Percentiles rank a stretch among this genome's conserved stretches.
phyloP scores from a whole-genome alignment of 2,797 vertebrate genomes.

The Rousettus madagascariensis region DNA sequence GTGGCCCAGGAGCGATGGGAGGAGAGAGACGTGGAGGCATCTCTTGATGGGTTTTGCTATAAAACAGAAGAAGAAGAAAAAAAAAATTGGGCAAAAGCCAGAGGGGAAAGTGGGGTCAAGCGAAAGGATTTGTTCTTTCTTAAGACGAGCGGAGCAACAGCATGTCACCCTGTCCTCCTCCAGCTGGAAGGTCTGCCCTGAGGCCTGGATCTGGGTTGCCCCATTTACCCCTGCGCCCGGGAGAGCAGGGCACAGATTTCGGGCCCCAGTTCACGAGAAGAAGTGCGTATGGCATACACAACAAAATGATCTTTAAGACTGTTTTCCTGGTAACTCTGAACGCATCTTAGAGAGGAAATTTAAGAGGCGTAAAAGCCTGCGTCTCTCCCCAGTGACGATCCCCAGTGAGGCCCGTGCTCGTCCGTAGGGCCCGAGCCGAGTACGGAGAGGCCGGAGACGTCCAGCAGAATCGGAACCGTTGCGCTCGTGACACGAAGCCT shows the following conservation, averaged over 20 bases:
- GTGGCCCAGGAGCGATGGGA: too few species aligned
- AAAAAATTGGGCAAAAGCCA: too few species aligned
- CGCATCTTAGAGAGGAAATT: background rate
- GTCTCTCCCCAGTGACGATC: background rate
- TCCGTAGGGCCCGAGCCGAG: background rate
- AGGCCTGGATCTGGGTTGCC: too few species aligned
- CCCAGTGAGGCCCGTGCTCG: fast-evolving
- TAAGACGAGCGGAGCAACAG: too few species aligned
- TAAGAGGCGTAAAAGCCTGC: background rate
- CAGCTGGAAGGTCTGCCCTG: too few species aligned
- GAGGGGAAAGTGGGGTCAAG: too few species aligned
- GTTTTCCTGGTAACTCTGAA: background rate
- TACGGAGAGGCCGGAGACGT: background rate
- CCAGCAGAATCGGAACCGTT: background rate
- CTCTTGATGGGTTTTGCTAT: too few species aligned
- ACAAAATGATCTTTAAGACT: background rate
- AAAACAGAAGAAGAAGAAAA: too few species aligned
- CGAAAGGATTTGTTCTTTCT: too few species aligned
- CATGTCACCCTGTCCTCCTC: too few species aligned
- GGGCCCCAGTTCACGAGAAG: background rate
- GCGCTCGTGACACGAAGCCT: slow-evolving; percentile 32
- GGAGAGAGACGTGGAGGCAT: too few species aligned
- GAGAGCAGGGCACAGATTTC: background rate
- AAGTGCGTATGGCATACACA: background rate
- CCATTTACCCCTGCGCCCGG: background rate